A percentile compares a stretch with the other conserved stretches of the same genome.
These are phyloP conservation scores for Atta texana DNA, from an alignment of 1,140 invertebrate species.

Conservation along the genomic window DNA sequence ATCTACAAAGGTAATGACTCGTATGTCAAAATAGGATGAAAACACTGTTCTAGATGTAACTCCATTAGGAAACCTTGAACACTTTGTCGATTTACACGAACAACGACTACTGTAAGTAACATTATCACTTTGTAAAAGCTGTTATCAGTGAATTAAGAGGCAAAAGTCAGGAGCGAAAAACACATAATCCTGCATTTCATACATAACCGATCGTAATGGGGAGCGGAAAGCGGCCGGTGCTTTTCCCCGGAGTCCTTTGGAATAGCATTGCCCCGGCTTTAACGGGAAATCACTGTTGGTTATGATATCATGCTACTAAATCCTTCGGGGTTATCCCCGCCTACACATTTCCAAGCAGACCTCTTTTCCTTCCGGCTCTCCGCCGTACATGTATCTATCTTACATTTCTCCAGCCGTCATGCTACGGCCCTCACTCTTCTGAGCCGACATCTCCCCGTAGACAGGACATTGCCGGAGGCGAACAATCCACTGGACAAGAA, in stretches of 20 bases:
- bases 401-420: conserved; percentile 49
- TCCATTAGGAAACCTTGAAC: not conserved
- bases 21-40: not conserved
- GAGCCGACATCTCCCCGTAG: conserved; percentile 6
- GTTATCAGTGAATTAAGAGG: conserved; percentile 44
- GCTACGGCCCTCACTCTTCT: conserved; percentile 17
- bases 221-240: conserved; percentile 22
- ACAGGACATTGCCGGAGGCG: conserved; percentile 28
- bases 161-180: conserved; percentile 25
- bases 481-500: conserved; percentile 51
- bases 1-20: not conserved
- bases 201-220: conserved; percentile 49
- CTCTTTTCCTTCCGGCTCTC: conserved; percentile 68
- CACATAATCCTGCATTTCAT: conserved; percentile 44
- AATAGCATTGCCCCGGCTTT: conserved; percentile 41
- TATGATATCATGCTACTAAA: conserved; percentile 62
- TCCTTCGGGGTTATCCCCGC: conserved; percentile 57
- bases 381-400: conserved; percentile 62
- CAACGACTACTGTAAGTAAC: not conserved
- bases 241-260: conserved; percentile 43
- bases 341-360: conserved; percentile 29
- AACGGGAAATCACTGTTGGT: conserved; percentile 61
- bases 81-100: conserved; percentile 4
- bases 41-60: not conserved
- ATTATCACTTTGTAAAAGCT: conserved; percentile 45